A percentile compares a stretch with the other conserved stretches of the same genome.
Evolutionary conservation across 2,797 vertebrate species (phyloP).

Genomic region (Pseudopleuronectes americanus): DNA sequence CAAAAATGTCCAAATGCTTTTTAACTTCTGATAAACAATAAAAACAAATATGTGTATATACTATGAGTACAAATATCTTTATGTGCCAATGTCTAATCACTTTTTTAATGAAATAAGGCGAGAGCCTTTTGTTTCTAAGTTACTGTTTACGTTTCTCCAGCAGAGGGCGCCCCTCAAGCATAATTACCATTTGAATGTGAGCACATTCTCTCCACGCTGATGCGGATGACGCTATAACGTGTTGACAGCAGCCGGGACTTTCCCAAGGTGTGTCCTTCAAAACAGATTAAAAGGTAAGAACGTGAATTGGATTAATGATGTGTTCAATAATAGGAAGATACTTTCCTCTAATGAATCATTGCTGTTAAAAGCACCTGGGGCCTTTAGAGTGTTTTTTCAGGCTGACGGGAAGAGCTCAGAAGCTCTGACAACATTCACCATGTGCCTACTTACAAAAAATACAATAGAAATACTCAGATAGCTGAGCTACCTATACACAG

Average conservation of each 20-base stretch:
- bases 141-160: conserved; percentile 29
- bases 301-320: background rate
- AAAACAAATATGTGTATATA: too few relatives aligned
- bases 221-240: background rate
- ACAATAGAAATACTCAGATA: conserved; percentile 5
- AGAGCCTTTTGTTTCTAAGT: too few relatives aligned
- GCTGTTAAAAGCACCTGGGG: background rate
- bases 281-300: background rate
- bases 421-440: background rate
- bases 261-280: conserved; percentile 27
- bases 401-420: background rate
- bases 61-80: background rate
- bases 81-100: too few relatives aligned
- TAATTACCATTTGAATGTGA: conserved; percentile 5
- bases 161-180: conserved; percentile 62
- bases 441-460: background rate
- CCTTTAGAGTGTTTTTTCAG: background rate
- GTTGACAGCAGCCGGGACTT: conserved; percentile 29
- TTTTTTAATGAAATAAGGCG: background rate
- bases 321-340: background rate
- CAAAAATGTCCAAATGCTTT: too few relatives aligned
- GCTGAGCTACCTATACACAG: conserved; percentile 1
- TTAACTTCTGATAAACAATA: too few relatives aligned
- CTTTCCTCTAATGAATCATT: background rate
- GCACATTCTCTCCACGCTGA: conserved; percentile 8